Conservation (phyloP, 2,797 vertebrate species). For the Pipistrellus kuhlii region DNA sequence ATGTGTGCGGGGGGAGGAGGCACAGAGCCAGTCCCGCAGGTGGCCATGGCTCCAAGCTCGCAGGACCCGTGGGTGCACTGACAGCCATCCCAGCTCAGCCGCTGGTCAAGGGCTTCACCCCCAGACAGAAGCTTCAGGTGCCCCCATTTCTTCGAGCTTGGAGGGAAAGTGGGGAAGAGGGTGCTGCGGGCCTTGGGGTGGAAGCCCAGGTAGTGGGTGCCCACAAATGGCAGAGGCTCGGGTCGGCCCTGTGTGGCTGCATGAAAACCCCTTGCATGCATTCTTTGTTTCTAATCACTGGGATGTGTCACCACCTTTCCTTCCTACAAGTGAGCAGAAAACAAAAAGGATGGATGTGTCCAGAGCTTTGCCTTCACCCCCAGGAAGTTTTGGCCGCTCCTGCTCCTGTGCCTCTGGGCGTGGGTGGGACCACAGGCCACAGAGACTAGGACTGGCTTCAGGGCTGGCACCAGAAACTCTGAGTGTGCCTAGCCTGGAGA, state of each 20-base stretch:
- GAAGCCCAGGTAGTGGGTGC: too few relatives aligned
- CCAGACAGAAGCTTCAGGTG: neutral
- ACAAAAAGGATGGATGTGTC: neutral
- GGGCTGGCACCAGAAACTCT: too few relatives aligned
- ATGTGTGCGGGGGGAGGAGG: neutral
- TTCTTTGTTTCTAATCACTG: neutral
- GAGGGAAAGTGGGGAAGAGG: neutral
- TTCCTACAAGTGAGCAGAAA: neutral
- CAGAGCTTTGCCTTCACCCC: neutral
- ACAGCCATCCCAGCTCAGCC: neutral
- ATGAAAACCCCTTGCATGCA: rapidly evolving
- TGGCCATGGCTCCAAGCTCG: neutral
- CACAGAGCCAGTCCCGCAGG: rapidly evolving
- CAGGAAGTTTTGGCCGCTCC: neutral
- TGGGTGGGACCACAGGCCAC: too few relatives aligned
- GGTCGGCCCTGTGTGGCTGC: rapidly evolving
- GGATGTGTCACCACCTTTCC: neutral
- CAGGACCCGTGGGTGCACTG: neutral
- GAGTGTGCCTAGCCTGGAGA: neutral
- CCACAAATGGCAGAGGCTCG: rapidly evolving
- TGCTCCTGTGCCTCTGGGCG: too few relatives aligned
- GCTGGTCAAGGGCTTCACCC: neutral
- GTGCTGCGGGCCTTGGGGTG: neutral
- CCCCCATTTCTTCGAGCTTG: neutral
- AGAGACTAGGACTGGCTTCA: too few relatives aligned